These are phyloP conservation scores for Naja naja DNA, from an alignment of 2,113 vertebrate genomes.

Conservation along the genomic window DNA sequence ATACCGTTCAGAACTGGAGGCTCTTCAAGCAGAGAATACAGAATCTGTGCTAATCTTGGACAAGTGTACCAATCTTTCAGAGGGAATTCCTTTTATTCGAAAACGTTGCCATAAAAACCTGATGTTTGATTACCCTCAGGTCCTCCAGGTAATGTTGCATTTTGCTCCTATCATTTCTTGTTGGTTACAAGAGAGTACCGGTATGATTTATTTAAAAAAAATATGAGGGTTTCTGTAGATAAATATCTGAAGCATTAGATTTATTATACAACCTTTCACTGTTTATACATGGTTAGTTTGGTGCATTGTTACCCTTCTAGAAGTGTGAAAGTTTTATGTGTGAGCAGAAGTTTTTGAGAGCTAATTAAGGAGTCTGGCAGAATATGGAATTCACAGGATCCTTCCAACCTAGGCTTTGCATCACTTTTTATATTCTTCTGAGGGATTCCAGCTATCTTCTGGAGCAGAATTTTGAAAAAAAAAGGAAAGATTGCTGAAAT, in stretches of 20 bases:
- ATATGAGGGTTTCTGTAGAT: not conserved
- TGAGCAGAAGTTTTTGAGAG: no score
- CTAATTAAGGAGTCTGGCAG: not conserved
- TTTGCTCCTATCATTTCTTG: not conserved
- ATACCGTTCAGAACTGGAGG: slow-evolving; percentile 85
- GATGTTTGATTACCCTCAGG: slow-evolving; percentile 91
- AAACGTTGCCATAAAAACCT: slow-evolving; percentile 89
- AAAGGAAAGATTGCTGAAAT: not conserved
- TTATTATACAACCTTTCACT: not conserved
- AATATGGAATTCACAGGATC: not conserved
- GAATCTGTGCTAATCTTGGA: slow-evolving; percentile 86
- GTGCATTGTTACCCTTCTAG: not conserved
- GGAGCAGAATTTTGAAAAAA: not conserved
- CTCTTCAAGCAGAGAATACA: slow-evolving; percentile 86
- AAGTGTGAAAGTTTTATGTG: not conserved
- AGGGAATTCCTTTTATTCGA: slow-evolving; percentile 73
- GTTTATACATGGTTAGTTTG: not conserved
- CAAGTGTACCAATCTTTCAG: slow-evolving; percentile 91
- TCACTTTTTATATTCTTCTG: not conserved
- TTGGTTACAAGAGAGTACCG: not conserved
- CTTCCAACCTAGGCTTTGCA: not conserved
- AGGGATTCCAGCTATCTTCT: not conserved
- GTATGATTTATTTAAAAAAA: not conserved
- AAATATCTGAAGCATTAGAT: not conserved
- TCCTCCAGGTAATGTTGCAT: slow-evolving; percentile 83